Evolutionary conservation across 2,888 invertebrate species (phyloP).

Genomic region (Perdita meconis): DNA sequence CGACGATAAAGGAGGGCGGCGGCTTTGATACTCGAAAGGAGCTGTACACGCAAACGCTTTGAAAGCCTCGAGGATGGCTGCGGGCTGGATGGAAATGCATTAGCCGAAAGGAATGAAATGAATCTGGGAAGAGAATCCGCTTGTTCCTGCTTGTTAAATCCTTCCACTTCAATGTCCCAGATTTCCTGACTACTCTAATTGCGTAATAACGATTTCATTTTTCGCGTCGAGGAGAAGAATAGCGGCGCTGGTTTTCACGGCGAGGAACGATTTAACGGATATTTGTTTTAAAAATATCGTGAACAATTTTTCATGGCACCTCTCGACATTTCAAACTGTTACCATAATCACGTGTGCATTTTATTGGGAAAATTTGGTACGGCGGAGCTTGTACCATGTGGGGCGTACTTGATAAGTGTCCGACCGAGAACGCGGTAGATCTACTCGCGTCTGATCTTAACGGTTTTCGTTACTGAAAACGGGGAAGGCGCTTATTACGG

Average conservation of each 20-base stretch:
- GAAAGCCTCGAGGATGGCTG: background rate
- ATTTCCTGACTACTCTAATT: background rate
- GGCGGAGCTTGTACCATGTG: background rate
- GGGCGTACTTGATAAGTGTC: constrained; percentile 48
- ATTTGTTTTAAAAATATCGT: too few species aligned
- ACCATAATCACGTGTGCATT: background rate
- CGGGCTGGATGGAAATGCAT: constrained; percentile 7
- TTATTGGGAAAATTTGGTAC: background rate
- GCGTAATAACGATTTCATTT: background rate
- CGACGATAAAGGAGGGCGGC: background rate
- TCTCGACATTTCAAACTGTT: background rate
- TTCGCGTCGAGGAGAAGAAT: background rate
- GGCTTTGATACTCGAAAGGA: constrained; percentile 39
- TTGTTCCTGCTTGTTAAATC: background rate
- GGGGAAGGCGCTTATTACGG: background rate
- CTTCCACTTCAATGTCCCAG: background rate
- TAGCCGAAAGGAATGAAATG: background rate
- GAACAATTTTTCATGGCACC: background rate
- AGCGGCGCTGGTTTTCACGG: background rate
- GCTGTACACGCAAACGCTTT: constrained; percentile 10
- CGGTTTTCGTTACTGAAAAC: constrained; percentile 40
- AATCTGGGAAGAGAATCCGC: background rate
- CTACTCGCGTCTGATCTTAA: constrained; percentile 41
- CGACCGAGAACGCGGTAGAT: constrained; percentile 49
- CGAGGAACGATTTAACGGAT: too few species aligned